Evolutionary conservation across 1,140 invertebrate species (phyloP), one percentile per base, ranked within the genome.

Genomic region (Coenobita brevimanus): DNA sequence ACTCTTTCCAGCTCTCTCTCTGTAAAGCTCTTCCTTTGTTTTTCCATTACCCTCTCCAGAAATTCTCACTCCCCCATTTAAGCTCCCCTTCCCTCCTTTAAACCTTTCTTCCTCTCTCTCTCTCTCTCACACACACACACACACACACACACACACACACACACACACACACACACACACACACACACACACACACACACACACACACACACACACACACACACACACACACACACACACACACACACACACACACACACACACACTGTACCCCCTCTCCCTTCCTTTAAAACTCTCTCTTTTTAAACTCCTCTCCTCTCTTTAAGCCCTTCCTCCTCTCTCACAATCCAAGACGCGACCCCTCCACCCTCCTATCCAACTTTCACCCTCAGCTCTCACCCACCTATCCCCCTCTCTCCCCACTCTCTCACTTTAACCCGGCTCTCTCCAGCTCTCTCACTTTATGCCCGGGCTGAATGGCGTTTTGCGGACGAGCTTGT

Each of bases 401-500:
- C 57, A 0, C 78, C 78, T 30, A 30, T 30, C 33, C 78, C 15
- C 33, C 24, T 10, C 1, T 62, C 17, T 3, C 27, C 54, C 27
- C n/a, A 10, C 78, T 24, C 62, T 21, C 62, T 3, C 54, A 10
- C 54, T 57, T n/a, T 57, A 13, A 10, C n/a, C 41, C 13, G 24
- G 17, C 71, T 6, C 78, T 81, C 78, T 81, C 54, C 30, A 43
- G 17, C 60, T 41, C 67, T 13, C 57, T 41, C 78, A 81, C 78
- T 64, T 64, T 41, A 33, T 81, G 78, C 78, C 57, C 78, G 33
- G 1, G 0, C 78, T 81, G 54, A 81, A 81, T 81, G 57, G 30
- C 78, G 30, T 62, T 81, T 81, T 60, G 57, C 60, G 78, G 78
- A 81, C 78, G 78, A 81, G 78, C 78, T 64, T 81, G 33, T 41